These are phyloP conservation scores for Ammodytes dubius DNA, from an alignment of 2,113 vertebrate species.

Conservation along the genomic window DNA sequence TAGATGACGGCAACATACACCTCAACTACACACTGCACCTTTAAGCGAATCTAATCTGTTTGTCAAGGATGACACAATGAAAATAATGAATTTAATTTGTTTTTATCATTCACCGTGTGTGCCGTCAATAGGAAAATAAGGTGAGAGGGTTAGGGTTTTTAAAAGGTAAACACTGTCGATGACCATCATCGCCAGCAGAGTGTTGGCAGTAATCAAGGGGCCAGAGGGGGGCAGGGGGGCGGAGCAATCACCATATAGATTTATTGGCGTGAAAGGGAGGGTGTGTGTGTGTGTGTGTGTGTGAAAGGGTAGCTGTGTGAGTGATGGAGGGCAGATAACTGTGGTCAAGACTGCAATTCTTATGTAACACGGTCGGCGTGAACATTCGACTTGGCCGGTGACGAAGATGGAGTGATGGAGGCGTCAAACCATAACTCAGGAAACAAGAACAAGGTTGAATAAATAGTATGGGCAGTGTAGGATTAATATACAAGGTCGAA, in stretches of 20 bases:
- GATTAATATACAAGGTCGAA: constrained; percentile 33
- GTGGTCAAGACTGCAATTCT: not conserved
- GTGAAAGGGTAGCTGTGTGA: constrained; percentile 26
- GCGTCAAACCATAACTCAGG: not conserved
- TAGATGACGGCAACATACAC: no score
- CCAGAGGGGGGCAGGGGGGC: not conserved
- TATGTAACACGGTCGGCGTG: not conserved
- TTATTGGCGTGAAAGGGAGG: constrained; percentile 11
- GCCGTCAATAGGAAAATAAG: no score
- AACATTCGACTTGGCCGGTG: not conserved
- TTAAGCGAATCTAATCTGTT: no score
- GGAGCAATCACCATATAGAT: constrained; percentile 35
- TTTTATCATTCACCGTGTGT: not conserved
- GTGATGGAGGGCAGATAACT: constrained; percentile 20
- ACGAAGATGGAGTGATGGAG: not conserved
- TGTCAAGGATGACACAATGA: no score
- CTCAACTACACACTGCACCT: no score
- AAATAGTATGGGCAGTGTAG: not conserved
- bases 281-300: constrained; percentile 3
- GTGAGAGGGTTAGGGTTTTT: not conserved
- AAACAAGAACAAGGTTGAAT: not conserved
- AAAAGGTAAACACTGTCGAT: constrained; percentile 27
- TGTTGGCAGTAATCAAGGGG: constrained; percentile 8
- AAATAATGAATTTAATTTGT: no score
- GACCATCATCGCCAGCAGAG: constrained; percentile 10